Percentiles rank a stretch among this genome's conserved stretches.
Evolutionary conservation across 1,140 invertebrate genomes (phyloP).

Genomic region (Campoletis sonorensis): DNA sequence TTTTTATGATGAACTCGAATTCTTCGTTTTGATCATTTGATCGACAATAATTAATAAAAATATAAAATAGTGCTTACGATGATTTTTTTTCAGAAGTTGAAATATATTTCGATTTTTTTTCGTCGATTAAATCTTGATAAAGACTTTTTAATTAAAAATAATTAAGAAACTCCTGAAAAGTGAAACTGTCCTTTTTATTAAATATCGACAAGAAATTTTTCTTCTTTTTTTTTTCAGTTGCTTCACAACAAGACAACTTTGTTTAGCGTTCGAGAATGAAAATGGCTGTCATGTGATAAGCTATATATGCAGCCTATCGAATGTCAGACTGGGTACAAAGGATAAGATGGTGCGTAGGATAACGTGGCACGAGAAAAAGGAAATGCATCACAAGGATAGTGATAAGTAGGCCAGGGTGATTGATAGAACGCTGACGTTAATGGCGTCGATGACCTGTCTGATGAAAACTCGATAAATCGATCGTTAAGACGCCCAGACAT

Average conservation of each 20-base stretch:
- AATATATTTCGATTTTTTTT: no score
- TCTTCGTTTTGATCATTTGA: no score
- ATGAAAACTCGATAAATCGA: constrained; percentile 42
- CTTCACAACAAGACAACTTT: not conserved
- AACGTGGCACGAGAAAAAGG: not conserved
- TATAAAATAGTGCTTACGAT: no score
- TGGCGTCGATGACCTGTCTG: constrained; percentile 35
- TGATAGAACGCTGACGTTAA: constrained; percentile 35
- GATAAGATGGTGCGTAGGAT: constrained; percentile 8
- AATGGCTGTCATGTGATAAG: not conserved
- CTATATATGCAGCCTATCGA: not conserved
- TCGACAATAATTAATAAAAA: no score
- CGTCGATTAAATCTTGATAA: no score
- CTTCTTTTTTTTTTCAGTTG: not conserved
- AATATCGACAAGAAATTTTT: not conserved
- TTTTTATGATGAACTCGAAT: no score
- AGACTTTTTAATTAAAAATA: no score
- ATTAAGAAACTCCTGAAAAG: no score
- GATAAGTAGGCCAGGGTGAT: constrained; percentile 34
- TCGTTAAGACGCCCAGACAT: not conserved
- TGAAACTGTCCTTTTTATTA: no score
- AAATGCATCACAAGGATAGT: constrained; percentile 4
- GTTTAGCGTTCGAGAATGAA: not conserved
- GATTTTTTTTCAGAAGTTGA: no score
- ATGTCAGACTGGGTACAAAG: not conserved